Evolutionary conservation across 92 coral and sea anemone species (phyloP).

Genomic region (Epizoanthus fatuus): DNA sequence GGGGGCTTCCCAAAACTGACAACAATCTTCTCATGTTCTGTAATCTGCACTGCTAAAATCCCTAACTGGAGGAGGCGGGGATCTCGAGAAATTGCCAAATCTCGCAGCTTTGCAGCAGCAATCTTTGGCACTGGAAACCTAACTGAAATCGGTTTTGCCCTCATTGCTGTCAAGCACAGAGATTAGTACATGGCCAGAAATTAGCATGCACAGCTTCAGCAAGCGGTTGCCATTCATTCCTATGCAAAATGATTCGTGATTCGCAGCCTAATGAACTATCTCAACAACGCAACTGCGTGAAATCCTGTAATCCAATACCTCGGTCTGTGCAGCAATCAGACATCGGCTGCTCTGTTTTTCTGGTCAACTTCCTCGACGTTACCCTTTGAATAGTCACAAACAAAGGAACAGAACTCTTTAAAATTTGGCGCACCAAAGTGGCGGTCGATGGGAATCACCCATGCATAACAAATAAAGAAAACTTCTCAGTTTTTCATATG

Average conservation of each 20-base stretch:
- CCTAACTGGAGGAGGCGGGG: slow-evolving; percentile 88
- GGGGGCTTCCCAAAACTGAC: slow-evolving; percentile 65
- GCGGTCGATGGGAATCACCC: slow-evolving; percentile 49
- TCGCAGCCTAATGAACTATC: slow-evolving; percentile 4
- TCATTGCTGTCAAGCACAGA: slow-evolving; percentile 15
- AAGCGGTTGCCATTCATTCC: slow-evolving; percentile 42
- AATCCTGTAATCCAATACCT: slow-evolving; percentile 32
- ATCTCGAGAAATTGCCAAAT: slow-evolving; percentile 86
- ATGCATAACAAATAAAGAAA: slow-evolving; percentile 40
- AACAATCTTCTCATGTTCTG: slow-evolving; percentile 91
- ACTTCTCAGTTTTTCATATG: slow-evolving; percentile 13
- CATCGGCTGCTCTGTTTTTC: background rate
- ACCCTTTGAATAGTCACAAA: slow-evolving; percentile 1
- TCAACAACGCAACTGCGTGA: background rate
- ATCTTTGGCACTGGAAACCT: slow-evolving; percentile 81
- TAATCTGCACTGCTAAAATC: slow-evolving; percentile 89
- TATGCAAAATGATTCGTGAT: slow-evolving; percentile 18
- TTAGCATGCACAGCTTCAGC: slow-evolving; percentile 34
- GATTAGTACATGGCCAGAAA: slow-evolving; percentile 6
- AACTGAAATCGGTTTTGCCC: slow-evolving; percentile 76
- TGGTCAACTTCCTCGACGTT: background rate
- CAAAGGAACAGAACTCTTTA: slow-evolving; percentile 47
- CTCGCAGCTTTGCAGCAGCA: slow-evolving; percentile 84
- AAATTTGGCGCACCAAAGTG: slow-evolving; percentile 46
- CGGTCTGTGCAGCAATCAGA: slow-evolving; percentile 7